Conservation (phyloP, 1,140 invertebrate genomes). For the Gonatopus flavifemur region DNA sequence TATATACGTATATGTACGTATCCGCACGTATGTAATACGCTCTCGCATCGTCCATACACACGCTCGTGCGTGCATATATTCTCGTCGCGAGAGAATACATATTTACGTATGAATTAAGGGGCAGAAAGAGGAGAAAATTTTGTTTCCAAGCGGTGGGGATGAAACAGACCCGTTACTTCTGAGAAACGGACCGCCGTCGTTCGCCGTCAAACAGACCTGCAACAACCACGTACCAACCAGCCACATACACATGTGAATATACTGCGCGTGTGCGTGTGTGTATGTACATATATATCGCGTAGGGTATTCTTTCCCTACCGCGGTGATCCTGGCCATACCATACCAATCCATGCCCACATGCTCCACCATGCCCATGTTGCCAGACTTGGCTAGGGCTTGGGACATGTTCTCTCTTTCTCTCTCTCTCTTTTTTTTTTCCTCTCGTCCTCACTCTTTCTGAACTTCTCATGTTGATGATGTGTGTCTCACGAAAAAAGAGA, state of each 20-base stretch:
- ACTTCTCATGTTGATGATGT: too few species aligned
- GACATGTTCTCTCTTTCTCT: conserved; percentile 5
- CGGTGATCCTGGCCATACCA: too few species aligned
- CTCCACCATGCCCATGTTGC: too few species aligned
- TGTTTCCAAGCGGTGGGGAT: conserved; percentile 29
- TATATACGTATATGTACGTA: too few species aligned
- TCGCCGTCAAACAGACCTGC: conserved; percentile 50
- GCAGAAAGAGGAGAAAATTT: neutral
- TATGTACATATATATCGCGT: too few species aligned
- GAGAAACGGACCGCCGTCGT: conserved; percentile 48
- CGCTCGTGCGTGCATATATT: neutral
- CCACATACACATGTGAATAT: too few species aligned
- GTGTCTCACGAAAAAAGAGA: too few species aligned
- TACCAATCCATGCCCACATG: too few species aligned
- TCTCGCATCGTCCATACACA: too few species aligned
- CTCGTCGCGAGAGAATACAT: neutral
- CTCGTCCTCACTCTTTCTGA: conserved; percentile 18
- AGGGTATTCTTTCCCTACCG: too few species aligned
- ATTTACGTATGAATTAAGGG: neutral
- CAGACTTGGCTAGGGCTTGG: neutral
- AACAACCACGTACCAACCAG: conserved; percentile 31
- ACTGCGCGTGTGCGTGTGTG: too few species aligned
- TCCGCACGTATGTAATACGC: conserved; percentile 1
- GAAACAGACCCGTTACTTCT: conserved; percentile 56
- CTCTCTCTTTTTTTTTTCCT: conserved; percentile 5